phyloP scores from a whole-genome alignment of 2,888 invertebrate genomes.

The Gerris lacustris region DNA sequence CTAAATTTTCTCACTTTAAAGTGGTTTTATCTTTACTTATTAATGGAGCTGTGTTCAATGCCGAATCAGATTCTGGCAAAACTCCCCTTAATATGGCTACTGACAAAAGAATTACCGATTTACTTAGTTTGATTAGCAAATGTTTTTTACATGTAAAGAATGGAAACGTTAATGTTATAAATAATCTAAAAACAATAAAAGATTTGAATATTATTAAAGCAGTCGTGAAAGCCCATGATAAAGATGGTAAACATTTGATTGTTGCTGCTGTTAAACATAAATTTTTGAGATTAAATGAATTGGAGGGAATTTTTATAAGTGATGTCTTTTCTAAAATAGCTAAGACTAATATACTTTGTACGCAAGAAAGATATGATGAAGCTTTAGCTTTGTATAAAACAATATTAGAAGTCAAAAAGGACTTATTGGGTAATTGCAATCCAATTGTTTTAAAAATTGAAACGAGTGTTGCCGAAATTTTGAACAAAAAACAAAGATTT shows the following conservation, averaged over 20 bases:
- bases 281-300: neutral
- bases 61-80: constrained; percentile 26
- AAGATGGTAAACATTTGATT: no score
- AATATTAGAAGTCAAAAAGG: neutral
- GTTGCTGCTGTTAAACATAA: neutral
- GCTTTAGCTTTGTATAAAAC: constrained; percentile 3
- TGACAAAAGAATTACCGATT: neutral
- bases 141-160: constrained; percentile 6
- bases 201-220: neutral
- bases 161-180: constrained; percentile 1
- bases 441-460: neutral
- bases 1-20: constrained; percentile 25
- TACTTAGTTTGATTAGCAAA: constrained; percentile 5
- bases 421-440: neutral
- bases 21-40: constrained; percentile 25
- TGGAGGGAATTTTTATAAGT: neutral
- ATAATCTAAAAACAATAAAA: neutral
- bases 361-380: neutral
- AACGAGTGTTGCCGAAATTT: no score
- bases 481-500: no score
- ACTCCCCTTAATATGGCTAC: constrained; percentile 26
- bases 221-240: no score
- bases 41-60: constrained; percentile 27
- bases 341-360: neutral
- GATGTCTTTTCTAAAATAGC: neutral